A percentile compares a stretch with the other conserved stretches of the same genome.
These are phyloP conservation scores for Chelmon rostratus DNA, from an alignment of 2,797 vertebrate species.

Conservation along the genomic window DNA sequence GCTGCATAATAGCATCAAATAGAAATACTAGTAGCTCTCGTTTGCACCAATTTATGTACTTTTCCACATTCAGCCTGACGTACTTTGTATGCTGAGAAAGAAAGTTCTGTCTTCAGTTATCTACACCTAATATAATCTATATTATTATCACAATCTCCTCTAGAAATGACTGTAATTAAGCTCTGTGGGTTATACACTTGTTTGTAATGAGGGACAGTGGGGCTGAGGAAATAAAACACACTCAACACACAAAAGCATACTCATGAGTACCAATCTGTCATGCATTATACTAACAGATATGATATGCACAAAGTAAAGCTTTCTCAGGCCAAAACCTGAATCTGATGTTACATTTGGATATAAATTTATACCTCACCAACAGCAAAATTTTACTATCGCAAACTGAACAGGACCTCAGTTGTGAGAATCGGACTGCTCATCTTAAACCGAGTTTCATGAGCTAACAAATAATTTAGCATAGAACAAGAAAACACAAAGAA, in stretches of 20 bases:
- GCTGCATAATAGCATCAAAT: not conserved
- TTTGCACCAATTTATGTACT: conserved; percentile 6
- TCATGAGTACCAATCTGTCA: not conserved
- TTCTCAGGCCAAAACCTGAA: not conserved
- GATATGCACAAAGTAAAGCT: conserved; percentile 3
- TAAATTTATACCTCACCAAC: not conserved
- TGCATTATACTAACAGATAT: not conserved
- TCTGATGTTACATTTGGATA: not conserved
- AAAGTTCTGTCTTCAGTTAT: not conserved
- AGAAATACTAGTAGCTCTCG: not conserved
- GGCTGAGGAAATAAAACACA: conserved; percentile 25
- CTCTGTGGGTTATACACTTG: conserved; percentile 8
- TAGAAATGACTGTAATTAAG: conserved; percentile 5
- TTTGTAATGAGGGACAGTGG: not conserved
- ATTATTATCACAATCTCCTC: not conserved
- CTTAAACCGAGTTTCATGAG: conserved; percentile 1
- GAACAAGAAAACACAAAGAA: not conserved
- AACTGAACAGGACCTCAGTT: not conserved
- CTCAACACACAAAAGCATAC: too few relatives aligned
- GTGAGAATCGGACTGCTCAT: not conserved
- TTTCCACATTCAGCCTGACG: not conserved
- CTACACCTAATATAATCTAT: not conserved
- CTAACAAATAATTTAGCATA: not conserved
- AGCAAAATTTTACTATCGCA: not conserved
- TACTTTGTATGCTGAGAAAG: not conserved